A percentile compares a stretch with the other conserved stretches of the same genome.
Conservation (phyloP, 2,113 vertebrate species). For the Salvelinus sp. region DNA sequence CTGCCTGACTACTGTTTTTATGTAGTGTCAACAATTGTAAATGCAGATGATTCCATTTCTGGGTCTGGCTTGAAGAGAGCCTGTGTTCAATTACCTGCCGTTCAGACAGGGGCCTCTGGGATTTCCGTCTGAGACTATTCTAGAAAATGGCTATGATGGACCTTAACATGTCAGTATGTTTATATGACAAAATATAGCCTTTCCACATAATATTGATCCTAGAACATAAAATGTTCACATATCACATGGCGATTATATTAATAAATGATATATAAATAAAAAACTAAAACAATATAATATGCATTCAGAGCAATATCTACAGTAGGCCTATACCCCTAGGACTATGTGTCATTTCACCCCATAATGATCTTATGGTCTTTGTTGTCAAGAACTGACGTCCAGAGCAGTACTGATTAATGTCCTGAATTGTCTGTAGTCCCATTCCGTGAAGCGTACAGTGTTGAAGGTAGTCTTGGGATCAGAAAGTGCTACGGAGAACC, state of each 20-base stretch:
- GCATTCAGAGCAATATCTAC: background rate
- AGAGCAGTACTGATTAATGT: background rate
- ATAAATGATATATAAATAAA: background rate
- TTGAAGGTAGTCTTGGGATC: background rate
- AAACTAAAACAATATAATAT: background rate
- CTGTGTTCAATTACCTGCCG: background rate
- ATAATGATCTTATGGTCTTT: background rate
- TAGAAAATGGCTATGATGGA: background rate
- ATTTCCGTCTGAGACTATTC: background rate
- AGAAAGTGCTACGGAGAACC: background rate
- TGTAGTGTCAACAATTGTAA: slow-evolving; percentile 19
- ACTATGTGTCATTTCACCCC: no score
- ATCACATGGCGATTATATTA: background rate
- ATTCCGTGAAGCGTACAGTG: background rate
- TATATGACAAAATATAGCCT: no score
- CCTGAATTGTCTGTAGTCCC: background rate
- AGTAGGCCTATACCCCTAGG: background rate
- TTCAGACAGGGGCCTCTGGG: background rate
- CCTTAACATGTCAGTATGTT: background rate
- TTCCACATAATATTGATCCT: no score
- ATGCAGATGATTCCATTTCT: slow-evolving; percentile 8
- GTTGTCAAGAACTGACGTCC: background rate
- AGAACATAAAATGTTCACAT: background rate
- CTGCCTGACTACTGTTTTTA: slow-evolving; percentile 47
- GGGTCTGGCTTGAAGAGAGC: no score